Base-by-base conservation (phyloP, 2,888 invertebrate species). In the Conops quadrifasciatus region DNA sequence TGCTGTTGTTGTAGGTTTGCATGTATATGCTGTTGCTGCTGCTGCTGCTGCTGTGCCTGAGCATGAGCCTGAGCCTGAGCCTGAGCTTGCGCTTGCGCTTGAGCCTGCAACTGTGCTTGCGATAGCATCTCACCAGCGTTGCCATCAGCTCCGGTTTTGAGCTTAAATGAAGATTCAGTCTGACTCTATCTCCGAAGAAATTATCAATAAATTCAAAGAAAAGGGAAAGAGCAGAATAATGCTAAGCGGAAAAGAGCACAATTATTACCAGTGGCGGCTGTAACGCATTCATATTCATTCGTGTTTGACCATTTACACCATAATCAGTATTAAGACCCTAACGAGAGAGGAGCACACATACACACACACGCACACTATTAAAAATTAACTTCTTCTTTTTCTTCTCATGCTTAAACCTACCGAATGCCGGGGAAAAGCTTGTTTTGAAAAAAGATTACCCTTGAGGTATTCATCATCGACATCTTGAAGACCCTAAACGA, bases 401-500 rank as follows among this genome's bases (percentile, higher is more conserved):
- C n/a, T 21, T 62, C 45, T 2, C 16, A 63, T 56, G 56, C 2
- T 56, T 7, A 30, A 62, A 59, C 49, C 73, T 75, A 78, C 78
- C 76, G 73, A 72, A 70, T 76, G 71, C 21, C 66, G 67, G 15
- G 72, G 66, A 72, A 75, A 53, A 49, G 62, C 47, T 28, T 75
- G 67, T 36, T 74, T 73, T 26, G 80, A 75, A 74, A 83, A 82
- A 2, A 79, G 65, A 75, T 83, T 83, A 13, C 74, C 67, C 0
- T 80, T 79, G 45, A 82, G 19, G 66, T 80, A 83, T 3, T 78
- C 75, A 2, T 82, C 83, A 70, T 83, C 83, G 7, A 83, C 82
- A 73, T 83, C 82, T 78, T 83, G 82, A 30, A 83, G 67, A 3
- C 82, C 82, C 78, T 77, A 30, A 24, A 16, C 53, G 60, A 28